Conservation (phyloP, 2,797 vertebrate genomes). For the Euthynnus affinis region DNA sequence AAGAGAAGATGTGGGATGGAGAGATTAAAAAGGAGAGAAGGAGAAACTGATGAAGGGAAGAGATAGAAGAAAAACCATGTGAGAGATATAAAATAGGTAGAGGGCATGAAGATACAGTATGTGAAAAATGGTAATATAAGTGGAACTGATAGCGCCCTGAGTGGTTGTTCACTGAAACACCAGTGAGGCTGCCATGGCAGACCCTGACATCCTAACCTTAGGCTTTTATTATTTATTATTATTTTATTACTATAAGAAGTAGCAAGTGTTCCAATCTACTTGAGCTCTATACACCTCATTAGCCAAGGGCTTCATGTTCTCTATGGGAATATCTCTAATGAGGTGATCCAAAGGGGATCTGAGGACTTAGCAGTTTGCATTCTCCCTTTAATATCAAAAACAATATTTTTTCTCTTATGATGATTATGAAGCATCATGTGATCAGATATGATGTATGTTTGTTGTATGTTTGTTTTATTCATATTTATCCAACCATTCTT, state of each 20-base stretch:
- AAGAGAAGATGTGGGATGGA: background rate
- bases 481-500: background rate
- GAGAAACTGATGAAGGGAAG: background rate
- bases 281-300: background rate
- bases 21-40: background rate
- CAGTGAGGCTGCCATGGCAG: constrained; percentile 29
- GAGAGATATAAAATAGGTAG: background rate
- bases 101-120: background rate
- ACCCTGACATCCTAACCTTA: constrained; percentile 20
- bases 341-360: too few species aligned
- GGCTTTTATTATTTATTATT: constrained; percentile 31
- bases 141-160: background rate
- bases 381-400: background rate
- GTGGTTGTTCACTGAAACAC: background rate
- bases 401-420: too few species aligned
- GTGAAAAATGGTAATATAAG: background rate
- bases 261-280: constrained; percentile 13
- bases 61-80: background rate
- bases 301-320: constrained; percentile 18
- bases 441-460: too few species aligned
- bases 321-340: constrained; percentile 4
- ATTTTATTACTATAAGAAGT: too few species aligned
- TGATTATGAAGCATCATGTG: too few species aligned
- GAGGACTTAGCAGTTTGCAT: too few species aligned
- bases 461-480: background rate